These are phyloP conservation scores for Brachylomia viminalis DNA, from an alignment of 2,888 invertebrate genomes.

Conservation along the genomic window DNA sequence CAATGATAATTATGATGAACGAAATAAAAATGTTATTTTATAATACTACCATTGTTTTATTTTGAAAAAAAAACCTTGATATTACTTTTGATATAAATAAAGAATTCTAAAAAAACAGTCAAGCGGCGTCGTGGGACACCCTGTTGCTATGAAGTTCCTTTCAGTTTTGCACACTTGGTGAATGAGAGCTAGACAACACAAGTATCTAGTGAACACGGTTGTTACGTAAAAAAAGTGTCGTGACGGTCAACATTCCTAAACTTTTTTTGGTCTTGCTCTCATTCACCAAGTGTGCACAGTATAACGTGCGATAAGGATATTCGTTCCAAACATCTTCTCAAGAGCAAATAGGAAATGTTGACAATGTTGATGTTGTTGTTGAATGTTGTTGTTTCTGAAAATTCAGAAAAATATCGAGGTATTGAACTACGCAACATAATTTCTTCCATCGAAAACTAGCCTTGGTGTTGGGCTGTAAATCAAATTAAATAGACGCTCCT, in stretches of 20 bases:
- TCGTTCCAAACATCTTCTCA: no score
- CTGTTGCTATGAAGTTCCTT: not conserved
- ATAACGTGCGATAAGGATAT: no score
- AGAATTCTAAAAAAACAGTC: not conserved
- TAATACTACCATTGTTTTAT: slow-evolving; percentile 75
- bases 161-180: not conserved
- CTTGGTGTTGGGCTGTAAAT: not conserved
- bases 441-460: not conserved
- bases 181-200: not conserved
- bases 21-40: slow-evolving; percentile 89
- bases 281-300: no score
- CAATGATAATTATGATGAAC: slow-evolving; percentile 81
- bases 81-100: not conserved
- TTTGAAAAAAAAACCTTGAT: not conserved
- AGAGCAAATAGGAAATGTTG: not conserved
- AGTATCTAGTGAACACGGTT: no score
- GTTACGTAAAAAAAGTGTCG: no score
- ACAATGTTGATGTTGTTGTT: no score
- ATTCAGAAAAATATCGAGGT: not conserved
- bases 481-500: not conserved
- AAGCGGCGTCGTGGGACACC: not conserved
- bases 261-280: no score
- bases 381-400: no score
- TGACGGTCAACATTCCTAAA: no score
- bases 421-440: not conserved